Evolutionary conservation across 2,113 vertebrate species (phyloP).

Genomic region (Manacus vitellinus): DNA sequence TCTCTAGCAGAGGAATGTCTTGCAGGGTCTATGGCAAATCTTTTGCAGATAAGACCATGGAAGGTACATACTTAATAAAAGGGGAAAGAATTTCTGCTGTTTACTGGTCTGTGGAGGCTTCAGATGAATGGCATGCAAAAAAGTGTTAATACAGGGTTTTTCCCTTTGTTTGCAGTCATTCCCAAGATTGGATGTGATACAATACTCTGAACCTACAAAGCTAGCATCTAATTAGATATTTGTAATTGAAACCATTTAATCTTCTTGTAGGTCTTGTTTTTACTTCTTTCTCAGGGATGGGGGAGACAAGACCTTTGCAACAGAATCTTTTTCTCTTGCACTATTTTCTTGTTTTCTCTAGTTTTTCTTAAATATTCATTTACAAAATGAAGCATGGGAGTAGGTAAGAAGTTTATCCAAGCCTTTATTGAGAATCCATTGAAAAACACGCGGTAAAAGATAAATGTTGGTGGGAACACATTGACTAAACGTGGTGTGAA

Average conservation of each 20-base stretch:
- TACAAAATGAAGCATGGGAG: neutral
- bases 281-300: neutral
- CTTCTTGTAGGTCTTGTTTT: neutral
- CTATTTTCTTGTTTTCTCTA: neutral
- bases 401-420: neutral
- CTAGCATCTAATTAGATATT: neutral
- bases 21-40: neutral
- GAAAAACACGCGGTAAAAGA: neutral
- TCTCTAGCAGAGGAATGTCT: neutral
- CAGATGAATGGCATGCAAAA: neutral
- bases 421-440: neutral
- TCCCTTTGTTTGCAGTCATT: neutral
- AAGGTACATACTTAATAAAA: neutral
- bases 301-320: neutral
- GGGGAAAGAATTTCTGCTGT: neutral
- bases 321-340: neutral
- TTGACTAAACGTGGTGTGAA: neutral
- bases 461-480: neutral
- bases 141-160: neutral
- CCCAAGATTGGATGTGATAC: neutral
- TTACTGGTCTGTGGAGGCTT: neutral
- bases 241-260: neutral
- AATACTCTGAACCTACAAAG: neutral
- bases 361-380: neutral
- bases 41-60: neutral